Conservation (phyloP, 2,888 invertebrate species). For the Dorcus parallelipipedus region DNA sequence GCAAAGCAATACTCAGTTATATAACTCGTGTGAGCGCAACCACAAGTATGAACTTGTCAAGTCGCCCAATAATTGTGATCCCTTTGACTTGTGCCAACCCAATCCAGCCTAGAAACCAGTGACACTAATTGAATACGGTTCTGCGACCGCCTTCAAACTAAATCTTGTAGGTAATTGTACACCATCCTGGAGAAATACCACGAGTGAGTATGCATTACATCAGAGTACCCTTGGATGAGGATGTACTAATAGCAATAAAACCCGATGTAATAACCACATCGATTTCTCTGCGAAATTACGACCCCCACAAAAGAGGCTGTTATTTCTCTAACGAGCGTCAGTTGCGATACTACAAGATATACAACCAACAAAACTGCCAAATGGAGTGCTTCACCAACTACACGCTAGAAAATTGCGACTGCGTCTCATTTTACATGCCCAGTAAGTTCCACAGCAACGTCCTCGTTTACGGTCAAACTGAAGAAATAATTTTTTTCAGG, state of each 20-base stretch:
- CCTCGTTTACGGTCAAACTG: constrained; percentile 3
- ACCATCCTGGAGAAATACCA: constrained; percentile 68
- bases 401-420: constrained; percentile 60
- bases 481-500: no score
- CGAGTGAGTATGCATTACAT: constrained; percentile 67
- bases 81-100: no score
- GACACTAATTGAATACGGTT: no score
- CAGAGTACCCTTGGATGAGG: constrained; percentile 66
- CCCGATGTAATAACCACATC: constrained; percentile 77
- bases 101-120: no score
- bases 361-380: constrained; percentile 72
- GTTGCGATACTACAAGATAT: constrained; percentile 63
- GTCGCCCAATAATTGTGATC: no score
- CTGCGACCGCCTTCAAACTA: no score
- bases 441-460: constrained; percentile 38
- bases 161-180: constrained; percentile 56
- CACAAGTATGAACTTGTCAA: no score
- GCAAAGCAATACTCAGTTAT: no score
- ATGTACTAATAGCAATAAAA: constrained; percentile 67
- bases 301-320: constrained; percentile 64
- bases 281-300: constrained; percentile 60
- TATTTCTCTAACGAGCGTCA: constrained; percentile 65
- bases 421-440: constrained; percentile 71
- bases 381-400: constrained; percentile 70
- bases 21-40: no score